These are phyloP conservation scores for Montifringilla adamsi DNA, from an alignment of 2,113 vertebrate genomes.

Conservation along the genomic window DNA sequence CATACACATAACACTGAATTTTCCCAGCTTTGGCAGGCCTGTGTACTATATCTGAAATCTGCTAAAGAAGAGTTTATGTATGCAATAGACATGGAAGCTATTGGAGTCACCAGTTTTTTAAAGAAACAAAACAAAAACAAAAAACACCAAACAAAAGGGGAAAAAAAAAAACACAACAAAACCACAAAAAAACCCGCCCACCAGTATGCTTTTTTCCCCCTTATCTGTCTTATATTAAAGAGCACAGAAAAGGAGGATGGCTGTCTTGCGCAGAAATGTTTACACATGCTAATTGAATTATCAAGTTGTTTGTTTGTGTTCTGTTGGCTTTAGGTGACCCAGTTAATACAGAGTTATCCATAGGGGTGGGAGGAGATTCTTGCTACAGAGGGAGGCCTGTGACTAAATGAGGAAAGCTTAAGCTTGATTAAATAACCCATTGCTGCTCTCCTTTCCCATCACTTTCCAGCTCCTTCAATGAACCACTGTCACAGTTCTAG, in stretches of 20 bases:
- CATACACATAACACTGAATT: background rate
- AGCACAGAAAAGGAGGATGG: background rate
- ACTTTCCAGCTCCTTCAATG: background rate
- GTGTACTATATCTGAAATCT: background rate
- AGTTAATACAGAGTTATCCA: background rate
- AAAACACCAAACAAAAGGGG: background rate
- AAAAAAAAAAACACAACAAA: too few species aligned
- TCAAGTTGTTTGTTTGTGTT: background rate
- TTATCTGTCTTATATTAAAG: background rate
- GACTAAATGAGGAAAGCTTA: background rate
- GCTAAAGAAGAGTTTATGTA: background rate
- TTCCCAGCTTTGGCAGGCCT: background rate
- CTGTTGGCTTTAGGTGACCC: background rate
- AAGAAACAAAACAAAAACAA: background rate
- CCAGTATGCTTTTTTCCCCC: too few species aligned
- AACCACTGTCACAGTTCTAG: background rate
- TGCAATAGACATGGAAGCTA: background rate
- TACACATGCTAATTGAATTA: background rate
- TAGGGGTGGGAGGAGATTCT: background rate
- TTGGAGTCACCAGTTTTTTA: background rate
- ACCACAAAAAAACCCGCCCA: accelerated
- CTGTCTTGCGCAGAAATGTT: background rate
- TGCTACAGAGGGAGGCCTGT: background rate
- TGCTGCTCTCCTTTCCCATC: background rate
- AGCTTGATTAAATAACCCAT: background rate